Base-by-base conservation (phyloP, 1,140 invertebrate species). In the Oscheius sp. region DNA sequence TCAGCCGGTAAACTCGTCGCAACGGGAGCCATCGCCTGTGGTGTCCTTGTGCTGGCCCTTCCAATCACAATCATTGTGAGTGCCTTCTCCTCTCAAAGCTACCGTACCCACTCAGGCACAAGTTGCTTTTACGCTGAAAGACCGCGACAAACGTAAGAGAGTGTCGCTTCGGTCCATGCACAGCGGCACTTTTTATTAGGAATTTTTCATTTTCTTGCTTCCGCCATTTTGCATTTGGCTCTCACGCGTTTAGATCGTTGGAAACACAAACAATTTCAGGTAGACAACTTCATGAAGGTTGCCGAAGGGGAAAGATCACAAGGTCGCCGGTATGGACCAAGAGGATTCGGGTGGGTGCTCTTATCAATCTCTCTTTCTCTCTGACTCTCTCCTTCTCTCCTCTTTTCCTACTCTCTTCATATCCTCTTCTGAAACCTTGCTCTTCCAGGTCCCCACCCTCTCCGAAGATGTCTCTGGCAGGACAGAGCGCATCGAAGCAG, bases 51-150 rank as follows among this genome's bases (percentile, higher is more conserved):
- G 15, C 68, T 82, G 26, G 81, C 82, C 15, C 69, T 83, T n/a
- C 82, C 82, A 0, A 83, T 83, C 66, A 84, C 82, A 29, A 83
- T 83, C 34, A 84, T 83, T 38, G 81, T 82, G 49, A 73, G 75
- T 78, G 58, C 31, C 35, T 62, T 61, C 20, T 35, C 13, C 31
- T 59, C 31, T 42, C 0, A 2, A n/a, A 45, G 23, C 26, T 38
- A 71, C 35, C 29, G 15, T 34, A 4, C 23, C 63, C 10, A 38
- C 73, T 75, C 75, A 78, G 77, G 77, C 77, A 32, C 74, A 76
- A 77, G 77, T 78, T 35, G 74, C 77, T 55, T 78, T 78, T 68
- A 63, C 77, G 46, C 45, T 78, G 58, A 72, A 64, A 71, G 58
- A 31, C 34, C n/a, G 28, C 26, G 35, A 45, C 32, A 66, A 45